Evolutionary conservation across 2,797 vertebrate genomes (phyloP).

Genomic region (Alauda arvensis): DNA sequence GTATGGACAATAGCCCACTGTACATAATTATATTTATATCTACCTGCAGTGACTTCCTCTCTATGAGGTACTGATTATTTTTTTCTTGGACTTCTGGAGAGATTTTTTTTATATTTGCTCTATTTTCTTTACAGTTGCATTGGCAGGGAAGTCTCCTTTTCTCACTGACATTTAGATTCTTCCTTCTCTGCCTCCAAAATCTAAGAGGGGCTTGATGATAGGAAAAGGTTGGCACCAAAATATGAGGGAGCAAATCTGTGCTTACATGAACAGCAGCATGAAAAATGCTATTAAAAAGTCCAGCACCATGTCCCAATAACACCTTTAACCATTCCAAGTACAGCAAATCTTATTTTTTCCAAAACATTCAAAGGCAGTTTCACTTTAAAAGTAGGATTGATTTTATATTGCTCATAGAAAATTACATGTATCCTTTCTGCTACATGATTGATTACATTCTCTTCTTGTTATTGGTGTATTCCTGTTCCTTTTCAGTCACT

Average conservation of each 20-base stretch:
- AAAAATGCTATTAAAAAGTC: not conserved
- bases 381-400: not conserved
- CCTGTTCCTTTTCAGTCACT: not conserved
- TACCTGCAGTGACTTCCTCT: not conserved
- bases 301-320: not conserved
- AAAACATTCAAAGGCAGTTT: not conserved
- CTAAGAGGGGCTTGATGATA: not conserved
- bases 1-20: not conserved
- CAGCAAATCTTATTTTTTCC: not conserved
- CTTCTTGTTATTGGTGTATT: not conserved
- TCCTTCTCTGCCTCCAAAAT: not conserved
- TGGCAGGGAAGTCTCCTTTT: not conserved
- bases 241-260: not conserved
- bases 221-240: not conserved
- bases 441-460: not conserved
- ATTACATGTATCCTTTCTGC: not conserved
- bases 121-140: not conserved
- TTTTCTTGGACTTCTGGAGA: not conserved
- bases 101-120: not conserved
- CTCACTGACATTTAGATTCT: not conserved
- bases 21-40: not conserved
- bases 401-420: not conserved
- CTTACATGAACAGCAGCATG: not conserved
- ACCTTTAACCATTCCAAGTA: not conserved
- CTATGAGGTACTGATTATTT: not conserved